These are phyloP conservation scores for Zaprionus bogoriensis DNA, from an alignment of 2,888 invertebrate species.

Conservation along the genomic window DNA sequence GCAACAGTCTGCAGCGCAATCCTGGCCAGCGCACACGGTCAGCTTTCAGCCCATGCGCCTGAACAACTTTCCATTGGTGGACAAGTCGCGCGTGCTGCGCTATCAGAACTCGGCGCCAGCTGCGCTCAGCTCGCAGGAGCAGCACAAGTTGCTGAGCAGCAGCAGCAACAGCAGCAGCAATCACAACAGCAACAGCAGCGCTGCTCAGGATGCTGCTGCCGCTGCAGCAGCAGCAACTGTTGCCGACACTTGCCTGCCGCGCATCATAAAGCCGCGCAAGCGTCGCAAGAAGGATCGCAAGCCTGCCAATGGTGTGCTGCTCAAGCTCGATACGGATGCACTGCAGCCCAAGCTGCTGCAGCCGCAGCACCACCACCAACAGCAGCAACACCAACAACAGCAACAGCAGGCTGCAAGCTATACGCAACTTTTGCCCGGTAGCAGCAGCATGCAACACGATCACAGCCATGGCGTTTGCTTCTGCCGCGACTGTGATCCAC, in stretches of 20 bases:
- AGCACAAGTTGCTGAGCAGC: conserved; percentile 26
- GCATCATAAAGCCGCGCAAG: conserved; percentile 94
- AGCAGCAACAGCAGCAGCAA: conserved; percentile 17
- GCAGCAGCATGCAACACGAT: conserved; percentile 54
- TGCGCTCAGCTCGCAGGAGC: conserved; percentile 53
- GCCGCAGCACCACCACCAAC: conserved; percentile 16
- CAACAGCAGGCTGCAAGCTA: conserved; percentile 8
- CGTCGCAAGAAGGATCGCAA: conserved; percentile 95
- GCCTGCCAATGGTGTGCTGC: conserved; percentile 84
- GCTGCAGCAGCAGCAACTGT: conserved; percentile 9
- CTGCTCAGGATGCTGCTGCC: too few species aligned
- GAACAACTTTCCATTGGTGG: conserved; percentile 39
- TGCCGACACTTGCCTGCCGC: conserved; percentile 90
- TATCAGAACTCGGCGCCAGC: conserved; percentile 79
- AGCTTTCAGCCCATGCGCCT: conserved; percentile 44
- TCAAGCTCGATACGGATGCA: conserved; percentile 66
- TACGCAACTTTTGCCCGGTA: conserved; percentile 30
- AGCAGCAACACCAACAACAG: conserved; percentile 6
- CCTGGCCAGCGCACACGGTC: conserved; percentile 41
- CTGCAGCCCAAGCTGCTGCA: conserved; percentile 49
- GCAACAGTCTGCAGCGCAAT: conserved; percentile 35
- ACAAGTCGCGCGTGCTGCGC: conserved; percentile 69
- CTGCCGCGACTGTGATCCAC: conserved; percentile 80
- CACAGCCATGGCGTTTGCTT: conserved; percentile 76
- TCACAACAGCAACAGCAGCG: conserved; percentile 2